Evolutionary conservation across 2,113 vertebrate species (phyloP), one percentile per base, ranked within the genome.

Genomic region (Panthera tigris): DNA sequence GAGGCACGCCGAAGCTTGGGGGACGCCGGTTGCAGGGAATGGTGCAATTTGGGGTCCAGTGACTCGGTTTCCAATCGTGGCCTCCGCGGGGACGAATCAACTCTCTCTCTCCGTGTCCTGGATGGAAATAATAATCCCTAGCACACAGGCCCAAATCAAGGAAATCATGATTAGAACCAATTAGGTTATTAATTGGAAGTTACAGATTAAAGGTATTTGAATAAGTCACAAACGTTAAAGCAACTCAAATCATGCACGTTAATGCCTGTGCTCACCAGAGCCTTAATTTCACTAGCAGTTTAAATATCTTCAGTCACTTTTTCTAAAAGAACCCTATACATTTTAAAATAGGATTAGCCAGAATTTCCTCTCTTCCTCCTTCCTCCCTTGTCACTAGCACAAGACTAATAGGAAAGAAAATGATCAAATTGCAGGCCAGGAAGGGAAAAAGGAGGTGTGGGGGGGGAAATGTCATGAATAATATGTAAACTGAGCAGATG

Each of bases 361-460:
- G 55, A 71, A 41, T 95, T 90, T 41, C 21, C 39, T 33, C 23
- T 84, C 57, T 90, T 84, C 21, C 57, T 61, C 25, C 82, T 95
- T 82, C 39, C 13, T 41, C 41, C 19, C 23, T 82, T 95, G 88
- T 93, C 88, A 81, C 27, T 29, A 55, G 83, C 45, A 45, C 25
- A 87, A 92, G 84, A 69, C 21, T 80, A 88, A 29, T 52, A 68
- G 84, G 86, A 81, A 92, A 81, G 55, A 96, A 97, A 94, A 50
- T 50, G 31, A 94, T 88, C 50, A 87, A 66, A 78, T 88, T 80
- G 92, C 23, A 92, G 52, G 5, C 50, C 50, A 80, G n/a, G 68
- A 91, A 78, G 63, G 27, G 50, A 91, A 65, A 68, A 10, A 78
- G n/a, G 41, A 92, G 21, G 21, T 29, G 25, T 27, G 27, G 27